Conservation (phyloP, 2,113 vertebrate genomes). For the Nyctereutes procyonoides region DNA sequence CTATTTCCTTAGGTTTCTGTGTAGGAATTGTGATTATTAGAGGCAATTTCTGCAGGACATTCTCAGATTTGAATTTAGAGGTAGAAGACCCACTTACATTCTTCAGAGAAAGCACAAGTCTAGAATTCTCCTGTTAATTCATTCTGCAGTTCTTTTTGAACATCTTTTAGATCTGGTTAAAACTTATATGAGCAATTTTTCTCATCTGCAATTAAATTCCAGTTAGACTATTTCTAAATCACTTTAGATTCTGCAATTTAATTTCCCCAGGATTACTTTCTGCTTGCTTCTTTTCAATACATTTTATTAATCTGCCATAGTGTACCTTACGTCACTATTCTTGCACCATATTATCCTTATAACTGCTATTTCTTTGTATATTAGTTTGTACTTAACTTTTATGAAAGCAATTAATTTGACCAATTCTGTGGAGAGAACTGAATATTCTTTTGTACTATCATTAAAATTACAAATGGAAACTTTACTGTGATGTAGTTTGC, state of each 20-base stretch:
- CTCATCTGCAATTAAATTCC: conserved; percentile 27
- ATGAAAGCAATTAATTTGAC: conserved; percentile 28
- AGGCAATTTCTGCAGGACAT: conserved; percentile 13
- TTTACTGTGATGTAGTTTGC: background rate
- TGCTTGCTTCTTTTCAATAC: background rate
- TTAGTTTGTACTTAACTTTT: conserved; percentile 30
- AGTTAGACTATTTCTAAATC: conserved; percentile 22
- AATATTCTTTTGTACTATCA: conserved; percentile 15
- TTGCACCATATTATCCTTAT: background rate
- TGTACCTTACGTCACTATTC: background rate
- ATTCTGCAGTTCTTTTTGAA: background rate
- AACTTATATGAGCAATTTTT: background rate
- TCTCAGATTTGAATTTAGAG: conserved; percentile 24
- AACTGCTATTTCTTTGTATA: conserved; percentile 1
- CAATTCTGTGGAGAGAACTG: background rate
- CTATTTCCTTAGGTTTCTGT: conserved; percentile 29
- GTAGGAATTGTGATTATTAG: conserved; percentile 18
- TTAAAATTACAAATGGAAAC: conserved; percentile 4
- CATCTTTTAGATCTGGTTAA: background rate
- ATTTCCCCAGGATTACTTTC: conserved; percentile 3
- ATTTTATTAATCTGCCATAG: background rate
- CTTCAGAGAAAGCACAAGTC: background rate
- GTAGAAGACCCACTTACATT: background rate
- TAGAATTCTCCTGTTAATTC: background rate
- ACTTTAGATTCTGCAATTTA: conserved; percentile 1